Base-by-base conservation (phyloP, 1,140 invertebrate genomes). In the Eubasilissa regina region DNA sequence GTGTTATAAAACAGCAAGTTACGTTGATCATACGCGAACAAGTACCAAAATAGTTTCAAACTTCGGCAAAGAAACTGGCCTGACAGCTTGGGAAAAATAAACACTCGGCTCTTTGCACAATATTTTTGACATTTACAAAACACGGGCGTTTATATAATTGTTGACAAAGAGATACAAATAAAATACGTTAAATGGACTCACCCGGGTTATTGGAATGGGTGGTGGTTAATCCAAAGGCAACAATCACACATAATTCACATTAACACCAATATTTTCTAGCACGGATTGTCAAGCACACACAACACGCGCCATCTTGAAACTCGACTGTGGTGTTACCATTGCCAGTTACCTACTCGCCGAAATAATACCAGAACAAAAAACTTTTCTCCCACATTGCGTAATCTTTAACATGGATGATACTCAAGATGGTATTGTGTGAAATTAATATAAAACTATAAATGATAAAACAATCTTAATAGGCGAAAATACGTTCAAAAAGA, bases 181-280 rank as follows among this genome's bases (percentile, higher is more conserved):
- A 19, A 47, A 17, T 19, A 19, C 10, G 7, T 47, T 70, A 47
- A 58, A 60, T 15, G 58, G 25, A 68, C 75, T 66, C 44, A 77
- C 75, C 75, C 15, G 60, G 44, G 0, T 77, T 60, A 77, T 44
- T 21, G 60, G 44, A 68, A 43, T 15, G 15, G 9, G 47, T 44
- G 35, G 25, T 21, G 15, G 47, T 48, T 77, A 55, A 77, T 68
- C 75, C 60, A 77, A 77, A 44, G 19, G 17, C 35, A 77, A 77
- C 35, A 56, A 77, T 68, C 75, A 77, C 75, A 56, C 75, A 77
- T 77, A 77, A 77, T 77, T 78, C 76, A 78, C 76, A 25, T 43
- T 58, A 58, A 72, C 76, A 78, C 62, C 45, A 51, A 72, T 78
- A 70, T 70, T 72, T 72, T 78, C 25, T 72, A 55, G 53, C 76